Conservation (phyloP, 1,140 invertebrate genomes). For the Mya arenaria region DNA sequence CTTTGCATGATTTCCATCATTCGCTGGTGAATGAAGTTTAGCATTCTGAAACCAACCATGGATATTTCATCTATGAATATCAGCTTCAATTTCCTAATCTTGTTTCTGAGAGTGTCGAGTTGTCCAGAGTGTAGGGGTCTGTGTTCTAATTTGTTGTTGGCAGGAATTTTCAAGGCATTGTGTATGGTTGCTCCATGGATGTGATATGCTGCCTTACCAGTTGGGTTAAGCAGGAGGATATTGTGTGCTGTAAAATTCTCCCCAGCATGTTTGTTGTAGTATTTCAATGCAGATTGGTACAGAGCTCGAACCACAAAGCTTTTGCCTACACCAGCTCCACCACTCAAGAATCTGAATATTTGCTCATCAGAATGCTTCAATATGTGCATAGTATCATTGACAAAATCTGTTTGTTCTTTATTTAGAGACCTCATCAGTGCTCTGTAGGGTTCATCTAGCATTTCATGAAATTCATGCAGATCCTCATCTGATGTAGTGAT, state of each 20-base stretch:
- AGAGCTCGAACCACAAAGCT: slow-evolving; percentile 33
- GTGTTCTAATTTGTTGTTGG: slow-evolving; percentile 29
- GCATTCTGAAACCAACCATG: slow-evolving; percentile 52
- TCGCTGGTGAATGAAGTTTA: slow-evolving; percentile 38
- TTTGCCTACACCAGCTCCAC: slow-evolving; percentile 50
- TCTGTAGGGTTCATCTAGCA: slow-evolving; percentile 24
- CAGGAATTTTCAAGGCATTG: slow-evolving; percentile 28
- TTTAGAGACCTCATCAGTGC: neutral
- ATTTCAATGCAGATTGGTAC: slow-evolving; percentile 47
- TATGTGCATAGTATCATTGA: neutral
- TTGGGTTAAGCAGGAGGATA: slow-evolving; percentile 40
- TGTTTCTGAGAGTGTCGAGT: slow-evolving; percentile 33
- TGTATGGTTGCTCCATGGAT: neutral
- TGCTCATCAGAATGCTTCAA: slow-evolving; percentile 6
- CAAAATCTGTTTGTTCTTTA: neutral
- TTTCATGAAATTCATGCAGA: neutral
- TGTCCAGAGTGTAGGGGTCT: neutral
- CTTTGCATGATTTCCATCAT: slow-evolving; percentile 41
- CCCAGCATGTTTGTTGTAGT: slow-evolving; percentile 25
- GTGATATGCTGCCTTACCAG: slow-evolving; percentile 44
- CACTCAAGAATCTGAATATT: slow-evolving; percentile 33
- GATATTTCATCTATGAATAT: slow-evolving; percentile 57
- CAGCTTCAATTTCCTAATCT: slow-evolving; percentile 34
- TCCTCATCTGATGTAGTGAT: slow-evolving; percentile 14
- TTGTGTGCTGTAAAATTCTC: slow-evolving; percentile 20